A percentile compares a stretch with the other conserved stretches of the same genome.
These are phyloP conservation scores for Machimus atricapillus DNA, from an alignment of 2,888 invertebrate genomes.

Conservation along the genomic window DNA sequence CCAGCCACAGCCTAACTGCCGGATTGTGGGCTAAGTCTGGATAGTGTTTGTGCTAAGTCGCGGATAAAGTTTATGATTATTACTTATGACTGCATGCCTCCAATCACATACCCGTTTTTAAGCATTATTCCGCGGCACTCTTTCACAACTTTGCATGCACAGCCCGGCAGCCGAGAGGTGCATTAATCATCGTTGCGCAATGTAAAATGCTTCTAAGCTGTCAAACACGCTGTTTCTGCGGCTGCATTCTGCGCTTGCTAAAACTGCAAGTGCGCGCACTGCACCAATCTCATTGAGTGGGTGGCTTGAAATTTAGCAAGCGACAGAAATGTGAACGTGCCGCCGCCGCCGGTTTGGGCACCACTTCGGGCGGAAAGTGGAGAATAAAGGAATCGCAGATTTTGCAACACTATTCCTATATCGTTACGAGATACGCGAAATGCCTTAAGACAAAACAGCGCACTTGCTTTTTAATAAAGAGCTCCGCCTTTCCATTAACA, in stretches of 20 bases:
- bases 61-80: not conserved
- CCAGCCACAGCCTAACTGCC: not conserved
- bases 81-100: slow-evolving; percentile 14
- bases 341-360: not conserved
- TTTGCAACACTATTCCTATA: not conserved
- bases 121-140: not conserved
- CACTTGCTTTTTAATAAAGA: not conserved
- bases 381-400: not conserved
- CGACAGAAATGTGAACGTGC: not conserved
- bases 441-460: not conserved
- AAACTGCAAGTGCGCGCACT: slow-evolving; percentile 16
- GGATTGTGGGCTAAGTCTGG: not conserved
- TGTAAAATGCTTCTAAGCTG: slow-evolving; percentile 33
- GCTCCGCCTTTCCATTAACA: not conserved
- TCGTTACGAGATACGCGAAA: not conserved
- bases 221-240: slow-evolving; percentile 36
- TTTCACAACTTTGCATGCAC: slow-evolving; percentile 40
- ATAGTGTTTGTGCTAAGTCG: not conserved
- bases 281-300: slow-evolving; percentile 1
- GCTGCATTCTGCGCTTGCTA: not conserved
- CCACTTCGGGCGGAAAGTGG: not conserved
- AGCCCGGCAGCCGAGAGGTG: not conserved
- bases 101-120: not conserved
- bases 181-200: slow-evolving; percentile 37
- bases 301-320: slow-evolving; percentile 4